Evolutionary conservation across 1,140 invertebrate species (phyloP).

Genomic region (Listronotus oregonensis): DNA sequence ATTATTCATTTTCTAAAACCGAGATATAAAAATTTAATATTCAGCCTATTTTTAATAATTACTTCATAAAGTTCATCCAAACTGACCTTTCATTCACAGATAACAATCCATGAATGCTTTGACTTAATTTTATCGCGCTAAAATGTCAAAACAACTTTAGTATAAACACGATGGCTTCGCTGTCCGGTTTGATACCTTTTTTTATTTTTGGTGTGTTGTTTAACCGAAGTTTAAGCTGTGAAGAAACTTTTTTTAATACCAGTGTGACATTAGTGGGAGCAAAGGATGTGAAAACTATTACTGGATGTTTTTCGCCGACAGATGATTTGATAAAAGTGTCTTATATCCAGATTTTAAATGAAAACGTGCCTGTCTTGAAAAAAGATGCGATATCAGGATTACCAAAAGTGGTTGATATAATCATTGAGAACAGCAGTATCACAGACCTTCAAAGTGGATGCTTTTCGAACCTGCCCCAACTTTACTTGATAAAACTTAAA

Average conservation of each 20-base stretch:
- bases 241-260: slow-evolving; percentile 44
- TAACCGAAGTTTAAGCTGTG: slow-evolving; percentile 28
- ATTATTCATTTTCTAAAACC: neutral
- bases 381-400: slow-evolving; percentile 47
- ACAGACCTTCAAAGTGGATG: slow-evolving; percentile 45
- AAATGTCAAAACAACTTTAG: slow-evolving; percentile 36
- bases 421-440: slow-evolving; percentile 48
- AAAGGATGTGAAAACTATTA: slow-evolving; percentile 43
- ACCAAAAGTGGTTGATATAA: slow-evolving; percentile 45
- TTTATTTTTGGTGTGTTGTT: slow-evolving; percentile 17
- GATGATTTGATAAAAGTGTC: slow-evolving; percentile 46
- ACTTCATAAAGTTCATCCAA: slow-evolving; percentile 29
- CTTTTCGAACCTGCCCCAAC: slow-evolving; percentile 46
- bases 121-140: slow-evolving; percentile 19
- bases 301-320: slow-evolving; percentile 49
- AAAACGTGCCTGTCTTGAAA: slow-evolving; percentile 47
- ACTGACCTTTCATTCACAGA: slow-evolving; percentile 37
- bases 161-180: slow-evolving; percentile 33
- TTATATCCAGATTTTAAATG: slow-evolving; percentile 48
- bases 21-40: slow-evolving; percentile 4
- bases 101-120: slow-evolving; percentile 32
- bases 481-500: slow-evolving; percentile 46
- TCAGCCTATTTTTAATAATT: slow-evolving; percentile 36
- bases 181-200: slow-evolving; percentile 8
- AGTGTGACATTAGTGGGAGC: slow-evolving; percentile 47